Evolutionary conservation across 2,113 vertebrate species (phyloP), one percentile per base, ranked within the genome.

Genomic region (Corythaeola cristata): DNA sequence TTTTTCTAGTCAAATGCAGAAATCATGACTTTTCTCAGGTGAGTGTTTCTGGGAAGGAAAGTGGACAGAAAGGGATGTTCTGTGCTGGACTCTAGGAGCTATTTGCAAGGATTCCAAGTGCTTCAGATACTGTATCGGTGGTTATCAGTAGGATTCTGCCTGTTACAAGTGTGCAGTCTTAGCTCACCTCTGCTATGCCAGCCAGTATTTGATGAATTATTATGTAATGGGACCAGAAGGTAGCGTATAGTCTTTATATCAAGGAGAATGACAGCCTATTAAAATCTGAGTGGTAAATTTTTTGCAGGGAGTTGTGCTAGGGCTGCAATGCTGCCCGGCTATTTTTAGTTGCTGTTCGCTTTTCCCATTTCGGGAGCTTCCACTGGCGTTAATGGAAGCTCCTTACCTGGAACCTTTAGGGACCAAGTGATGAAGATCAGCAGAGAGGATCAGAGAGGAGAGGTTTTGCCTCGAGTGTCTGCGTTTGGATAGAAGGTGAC

Each of bases 191-290:
- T 41, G 64, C 76, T 75, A 8, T 72, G 73, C 60, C 73, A 58
- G 82, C 35, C 69, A 53, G 35, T 23, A 27, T 85, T 71, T 89
- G 86, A 87, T 89, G 73, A 87, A 69, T 84, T 85, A 56, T 81
- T 56, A n/a, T n/a, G 64, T 93, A 75, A 77, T 85, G 90, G 92
- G 75, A 67, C 67, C 88, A 84, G 93, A 77, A 95, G 81, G 90
- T 52, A 86, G 69, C 84, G 64, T 37, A 27, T 7, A 76, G 77
- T 9, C 86, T 79, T 92, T 82, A 16, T 59, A 76, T 74, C 84
- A 58, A 45, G 53, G 69, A 92, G 80, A 91, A 30, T 85, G 92
- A 69, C 86, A 82, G 73, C 44, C 90, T 89, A 66, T 89, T 97
- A 93, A 94, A 95, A 82, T 85, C 58, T 75, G 69, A 53, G 83